Evolutionary conservation across 2,888 invertebrate species (phyloP), one percentile per base, ranked within the genome.

Genomic region (Ecliptopera silaceata): DNA sequence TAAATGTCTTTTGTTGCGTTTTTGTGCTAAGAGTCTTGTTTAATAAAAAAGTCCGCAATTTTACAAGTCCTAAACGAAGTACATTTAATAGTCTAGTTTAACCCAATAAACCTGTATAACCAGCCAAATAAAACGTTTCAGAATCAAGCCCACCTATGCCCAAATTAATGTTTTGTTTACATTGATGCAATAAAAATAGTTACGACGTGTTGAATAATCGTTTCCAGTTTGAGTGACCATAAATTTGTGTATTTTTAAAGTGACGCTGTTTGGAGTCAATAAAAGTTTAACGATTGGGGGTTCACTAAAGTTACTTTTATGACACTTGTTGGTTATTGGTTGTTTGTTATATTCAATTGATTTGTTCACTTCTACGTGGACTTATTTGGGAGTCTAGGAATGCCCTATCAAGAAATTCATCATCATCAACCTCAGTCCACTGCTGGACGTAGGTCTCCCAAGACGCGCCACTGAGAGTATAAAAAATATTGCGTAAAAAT

Each of bases 181-280:
- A 86, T 84, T 84, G 75, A 66, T 70, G 81, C 80, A 87, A 88
- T 90, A 90, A 91, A 66, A 90, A 88, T 85, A 80, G 86, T 89
- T 85, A 91, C 89, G 88, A 91, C 80, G 88, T 91, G 90, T 89
- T 88, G 88, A 89, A 88, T 90, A 88, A 90, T 89, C 88, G 86
- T 83, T 85, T 76, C 83, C 84, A 78, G 82, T 86, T 83, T 84
- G 88, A 89, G 87, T 89, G 88, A 88, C 88, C 87, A 81, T 90
- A 90, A 89, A 91, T 89, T 89, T 89, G 88, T 89, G 80, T 87
- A 87, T 89, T 91, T 89, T 90, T 86, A 88, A 89, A 88, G 89
- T 87, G 84, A 79, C 82, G 83, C 83, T 83, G 86, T 88, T 89
- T 83, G 80, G 77, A 88, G 88, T 86, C 86, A 82, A 89, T 91